phyloP scores from a whole-genome alignment of 2,113 vertebrate species.

The Bubo scandiacus region DNA sequence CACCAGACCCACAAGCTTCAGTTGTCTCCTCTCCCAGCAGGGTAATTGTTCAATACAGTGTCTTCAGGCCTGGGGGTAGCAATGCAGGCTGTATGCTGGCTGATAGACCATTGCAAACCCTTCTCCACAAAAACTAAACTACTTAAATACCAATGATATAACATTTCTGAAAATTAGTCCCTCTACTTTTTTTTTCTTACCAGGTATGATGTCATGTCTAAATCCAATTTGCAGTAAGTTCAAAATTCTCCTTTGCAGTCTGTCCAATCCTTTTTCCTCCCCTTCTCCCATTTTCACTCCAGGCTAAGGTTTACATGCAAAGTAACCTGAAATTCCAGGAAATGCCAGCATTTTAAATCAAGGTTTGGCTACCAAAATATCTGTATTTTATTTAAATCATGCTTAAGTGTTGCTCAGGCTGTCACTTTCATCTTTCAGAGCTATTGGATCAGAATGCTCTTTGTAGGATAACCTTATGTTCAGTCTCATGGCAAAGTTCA shows the following conservation, averaged over 20 bases:
- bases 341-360: background rate
- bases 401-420: background rate
- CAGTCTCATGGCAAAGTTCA: background rate
- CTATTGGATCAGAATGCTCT: background rate
- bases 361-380: background rate
- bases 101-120: background rate
- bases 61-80: background rate
- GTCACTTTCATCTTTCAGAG: background rate
- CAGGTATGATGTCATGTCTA: background rate
- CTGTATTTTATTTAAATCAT: background rate
- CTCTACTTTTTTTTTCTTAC: background rate
- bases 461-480: background rate
- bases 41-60: rapidly evolving
- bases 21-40: background rate
- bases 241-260: background rate
- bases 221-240: background rate
- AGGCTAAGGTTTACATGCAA: background rate
- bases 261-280: background rate
- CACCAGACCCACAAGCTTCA: background rate
- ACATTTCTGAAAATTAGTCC: background rate
- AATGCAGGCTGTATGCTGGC: background rate
- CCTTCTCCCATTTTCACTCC: background rate
- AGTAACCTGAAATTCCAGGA: background rate
- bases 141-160: background rate
- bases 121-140: background rate